Conservation (phyloP, 2,888 invertebrate genomes). For the Eupithecia subfuscata region DNA sequence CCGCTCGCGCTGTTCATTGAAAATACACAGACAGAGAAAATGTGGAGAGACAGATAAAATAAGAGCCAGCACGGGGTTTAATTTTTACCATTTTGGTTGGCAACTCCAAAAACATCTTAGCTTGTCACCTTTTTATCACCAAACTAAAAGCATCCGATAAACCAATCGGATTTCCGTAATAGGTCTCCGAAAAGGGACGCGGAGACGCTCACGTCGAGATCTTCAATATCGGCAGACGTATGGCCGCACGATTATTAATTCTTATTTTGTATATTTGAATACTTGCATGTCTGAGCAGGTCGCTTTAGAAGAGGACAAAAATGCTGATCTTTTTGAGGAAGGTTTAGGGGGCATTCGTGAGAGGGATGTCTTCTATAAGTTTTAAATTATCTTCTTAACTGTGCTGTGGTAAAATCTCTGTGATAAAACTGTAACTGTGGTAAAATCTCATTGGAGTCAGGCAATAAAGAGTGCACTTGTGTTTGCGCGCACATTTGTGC, state of each 20-base stretch:
- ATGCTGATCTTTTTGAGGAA: conserved; percentile 4
- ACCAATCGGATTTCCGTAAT: conserved; percentile 4
- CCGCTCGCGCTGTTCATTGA: too few species aligned
- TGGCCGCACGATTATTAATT: conserved; percentile 33
- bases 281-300: conserved; percentile 39
- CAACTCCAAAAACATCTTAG: background rate
- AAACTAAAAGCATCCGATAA: conserved; percentile 12
- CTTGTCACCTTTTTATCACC: conserved; percentile 4
- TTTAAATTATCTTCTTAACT: background rate
- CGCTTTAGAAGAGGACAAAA: background rate
- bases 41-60: too few species aligned
- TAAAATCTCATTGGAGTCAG: too few species aligned
- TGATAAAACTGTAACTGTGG: too few species aligned
- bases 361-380: background rate
- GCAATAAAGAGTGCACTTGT: too few species aligned
- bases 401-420: too few species aligned
- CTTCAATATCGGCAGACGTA: conserved; percentile 8
- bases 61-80: too few species aligned
- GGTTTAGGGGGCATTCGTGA: background rate
- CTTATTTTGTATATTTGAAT: conserved; percentile 33
- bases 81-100: too few species aligned
- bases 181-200: background rate
- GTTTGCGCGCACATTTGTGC: too few species aligned
- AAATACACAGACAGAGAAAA: too few species aligned
- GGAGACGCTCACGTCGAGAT: conserved; percentile 3